Percentiles rank a stretch among this genome's conserved stretches.
Conservation (phyloP, 2,113 vertebrate species). For the Saguinus imperator region DNA sequence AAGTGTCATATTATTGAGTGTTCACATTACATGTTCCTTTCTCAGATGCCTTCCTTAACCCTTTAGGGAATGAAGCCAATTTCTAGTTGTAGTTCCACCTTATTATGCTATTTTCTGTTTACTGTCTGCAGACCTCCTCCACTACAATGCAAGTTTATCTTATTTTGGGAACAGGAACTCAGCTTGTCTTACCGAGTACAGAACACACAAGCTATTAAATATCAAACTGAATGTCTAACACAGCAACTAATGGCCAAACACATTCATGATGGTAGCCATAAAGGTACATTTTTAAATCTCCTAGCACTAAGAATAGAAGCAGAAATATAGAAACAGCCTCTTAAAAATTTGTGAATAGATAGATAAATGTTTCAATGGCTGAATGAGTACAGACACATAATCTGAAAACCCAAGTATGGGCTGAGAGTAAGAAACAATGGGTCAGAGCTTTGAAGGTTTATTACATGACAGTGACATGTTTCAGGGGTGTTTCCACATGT, state of each 20-base stretch:
- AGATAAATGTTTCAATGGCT: neutral
- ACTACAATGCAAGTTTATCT: neutral
- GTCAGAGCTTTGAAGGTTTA: neutral
- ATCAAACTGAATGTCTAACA: neutral
- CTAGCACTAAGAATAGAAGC: neutral
- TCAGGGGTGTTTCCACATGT: neutral
- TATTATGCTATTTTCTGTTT: neutral
- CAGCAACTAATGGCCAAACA: neutral
- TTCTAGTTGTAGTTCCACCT: neutral
- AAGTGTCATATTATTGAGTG: neutral
- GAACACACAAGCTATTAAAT: neutral
- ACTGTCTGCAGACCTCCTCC: neutral
- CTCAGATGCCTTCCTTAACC: neutral
- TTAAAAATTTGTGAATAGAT: neutral
- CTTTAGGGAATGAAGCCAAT: neutral
- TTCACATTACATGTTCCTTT: neutral
- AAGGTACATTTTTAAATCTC: neutral
- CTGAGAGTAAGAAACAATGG: neutral
- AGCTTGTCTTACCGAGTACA: neutral
- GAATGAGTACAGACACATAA: neutral
- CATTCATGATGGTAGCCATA: neutral
- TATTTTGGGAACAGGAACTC: neutral
- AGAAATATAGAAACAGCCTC: too few species aligned
- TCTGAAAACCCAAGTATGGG: neutral
- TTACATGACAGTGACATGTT: neutral